Conservation (phyloP, 2,113 vertebrate species). For the Rhabdomys dilectus region DNA sequence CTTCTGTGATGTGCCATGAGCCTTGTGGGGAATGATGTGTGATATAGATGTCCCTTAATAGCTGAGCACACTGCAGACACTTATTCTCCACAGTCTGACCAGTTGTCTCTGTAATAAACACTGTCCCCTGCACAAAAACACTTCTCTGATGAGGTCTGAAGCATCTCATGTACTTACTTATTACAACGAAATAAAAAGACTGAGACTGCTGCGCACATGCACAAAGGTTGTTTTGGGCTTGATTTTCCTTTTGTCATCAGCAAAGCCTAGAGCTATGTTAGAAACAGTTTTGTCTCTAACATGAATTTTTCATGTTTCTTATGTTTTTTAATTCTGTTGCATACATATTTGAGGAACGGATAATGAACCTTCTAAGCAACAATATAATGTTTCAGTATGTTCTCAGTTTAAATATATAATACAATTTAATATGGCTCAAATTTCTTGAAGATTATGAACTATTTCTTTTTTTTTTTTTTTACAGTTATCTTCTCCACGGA, state of each 20-base stretch:
- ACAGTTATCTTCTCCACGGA: neutral
- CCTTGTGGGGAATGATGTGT: neutral
- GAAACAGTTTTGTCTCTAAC: neutral
- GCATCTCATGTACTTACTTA: neutral
- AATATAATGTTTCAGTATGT: neutral
- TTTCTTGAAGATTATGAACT: conserved; percentile 11
- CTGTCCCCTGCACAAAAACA: neutral
- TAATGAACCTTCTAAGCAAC: neutral
- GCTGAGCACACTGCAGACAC: neutral
- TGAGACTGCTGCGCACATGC: no score
- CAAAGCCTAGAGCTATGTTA: neutral
- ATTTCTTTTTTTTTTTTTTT: neutral
- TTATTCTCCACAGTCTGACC: neutral
- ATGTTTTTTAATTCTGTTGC: neutral
- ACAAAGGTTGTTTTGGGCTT: neutral
- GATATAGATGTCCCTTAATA: neutral
- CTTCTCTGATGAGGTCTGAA: neutral
- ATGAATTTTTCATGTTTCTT: conserved; percentile 30
- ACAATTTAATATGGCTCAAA: conserved; percentile 37
- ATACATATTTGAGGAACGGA: neutral
- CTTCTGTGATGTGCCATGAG: neutral
- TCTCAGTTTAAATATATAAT: neutral
- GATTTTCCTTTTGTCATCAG: neutral
- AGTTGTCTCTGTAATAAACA: neutral
- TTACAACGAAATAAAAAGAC: neutral